These are phyloP conservation scores for Monodelphis domestica DNA, from an alignment of 2,797 vertebrate species.

Conservation along the genomic window DNA sequence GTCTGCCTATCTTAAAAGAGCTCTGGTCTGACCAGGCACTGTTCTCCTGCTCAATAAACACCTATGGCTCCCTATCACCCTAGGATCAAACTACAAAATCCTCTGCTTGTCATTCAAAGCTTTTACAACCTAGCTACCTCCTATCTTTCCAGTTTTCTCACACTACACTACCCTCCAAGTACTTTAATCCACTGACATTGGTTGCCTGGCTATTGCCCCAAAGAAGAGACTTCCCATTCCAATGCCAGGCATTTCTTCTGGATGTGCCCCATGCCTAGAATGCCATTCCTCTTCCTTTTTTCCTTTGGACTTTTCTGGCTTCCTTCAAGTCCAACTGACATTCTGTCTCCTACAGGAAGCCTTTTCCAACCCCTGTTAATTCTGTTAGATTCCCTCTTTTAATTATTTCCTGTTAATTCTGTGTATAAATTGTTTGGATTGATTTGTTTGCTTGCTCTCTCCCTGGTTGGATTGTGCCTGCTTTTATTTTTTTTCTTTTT, in stretches of 20 bases:
- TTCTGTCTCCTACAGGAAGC: not conserved
- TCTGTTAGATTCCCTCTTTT: not conserved
- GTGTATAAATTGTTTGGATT: not conserved
- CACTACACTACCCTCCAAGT: not conserved
- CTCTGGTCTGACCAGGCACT: too few species aligned
- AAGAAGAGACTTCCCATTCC: not conserved
- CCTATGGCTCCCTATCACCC: not conserved
- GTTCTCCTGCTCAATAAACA: not conserved
- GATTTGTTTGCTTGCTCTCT: not conserved
- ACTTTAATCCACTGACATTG: not conserved
- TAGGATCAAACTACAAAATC: not conserved
- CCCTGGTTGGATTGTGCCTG: not conserved
- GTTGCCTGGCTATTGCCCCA: not conserved
- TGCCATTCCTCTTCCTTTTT: not conserved
- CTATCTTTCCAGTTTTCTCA: not conserved
- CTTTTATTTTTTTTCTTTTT: not conserved
- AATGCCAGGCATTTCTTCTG: not conserved
- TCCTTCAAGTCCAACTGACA: not conserved
- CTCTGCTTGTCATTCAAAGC: not conserved
- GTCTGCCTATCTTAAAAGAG: not conserved
- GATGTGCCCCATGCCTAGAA: not conserved
- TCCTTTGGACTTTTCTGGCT: not conserved
- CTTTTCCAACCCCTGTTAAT: not conserved
- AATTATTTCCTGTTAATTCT: not conserved
- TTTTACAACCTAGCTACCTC: not conserved